Percentiles rank a stretch among this genome's conserved stretches.
These are phyloP conservation scores for Listrodromus nycthemerus DNA, from an alignment of 2,888 invertebrate species.

Conservation along the genomic window DNA sequence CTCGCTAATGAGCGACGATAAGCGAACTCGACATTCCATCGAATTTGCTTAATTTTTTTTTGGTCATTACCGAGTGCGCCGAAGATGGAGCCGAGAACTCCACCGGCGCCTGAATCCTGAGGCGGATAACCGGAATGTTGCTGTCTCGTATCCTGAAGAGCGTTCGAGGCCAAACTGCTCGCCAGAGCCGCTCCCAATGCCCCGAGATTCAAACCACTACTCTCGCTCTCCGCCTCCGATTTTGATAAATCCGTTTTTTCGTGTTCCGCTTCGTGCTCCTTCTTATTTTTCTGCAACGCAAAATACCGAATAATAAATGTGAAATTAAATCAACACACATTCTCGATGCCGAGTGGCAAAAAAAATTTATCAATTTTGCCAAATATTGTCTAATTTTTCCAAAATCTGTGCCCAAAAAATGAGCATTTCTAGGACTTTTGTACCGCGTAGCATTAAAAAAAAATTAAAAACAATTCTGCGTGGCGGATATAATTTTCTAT, in stretches of 20 bases:
- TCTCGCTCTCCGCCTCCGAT: conserved; percentile 76
- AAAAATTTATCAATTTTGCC: too few relatives aligned
- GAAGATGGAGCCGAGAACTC: conserved; percentile 81
- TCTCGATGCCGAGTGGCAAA: too few relatives aligned
- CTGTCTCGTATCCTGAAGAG: conserved; percentile 74
- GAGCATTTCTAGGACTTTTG: too few relatives aligned
- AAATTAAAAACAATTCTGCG: too few relatives aligned
- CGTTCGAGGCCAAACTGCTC: conserved; percentile 79
- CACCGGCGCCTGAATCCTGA: conserved; percentile 74
- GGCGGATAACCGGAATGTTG: conserved; percentile 77
- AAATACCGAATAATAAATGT: background rate
- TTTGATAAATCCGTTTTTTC: conserved; percentile 78
- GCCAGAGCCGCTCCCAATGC: conserved; percentile 81
- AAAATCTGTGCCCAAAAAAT: too few relatives aligned
- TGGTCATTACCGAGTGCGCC: conserved; percentile 79
- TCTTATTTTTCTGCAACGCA: conserved; percentile 74
- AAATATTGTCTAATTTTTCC: too few relatives aligned
- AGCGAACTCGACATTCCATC: conserved; percentile 31
- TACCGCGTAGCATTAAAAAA: background rate
- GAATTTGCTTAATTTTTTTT: background rate
- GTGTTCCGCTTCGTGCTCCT: conserved; percentile 74
- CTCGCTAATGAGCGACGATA: conserved; percentile 18
- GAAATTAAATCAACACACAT: background rate
- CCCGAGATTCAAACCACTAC: conserved; percentile 77
- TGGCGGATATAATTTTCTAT: background rate